Base-by-base conservation (phyloP, 2,888 invertebrate genomes). In the Torymus aiolomorphi region DNA sequence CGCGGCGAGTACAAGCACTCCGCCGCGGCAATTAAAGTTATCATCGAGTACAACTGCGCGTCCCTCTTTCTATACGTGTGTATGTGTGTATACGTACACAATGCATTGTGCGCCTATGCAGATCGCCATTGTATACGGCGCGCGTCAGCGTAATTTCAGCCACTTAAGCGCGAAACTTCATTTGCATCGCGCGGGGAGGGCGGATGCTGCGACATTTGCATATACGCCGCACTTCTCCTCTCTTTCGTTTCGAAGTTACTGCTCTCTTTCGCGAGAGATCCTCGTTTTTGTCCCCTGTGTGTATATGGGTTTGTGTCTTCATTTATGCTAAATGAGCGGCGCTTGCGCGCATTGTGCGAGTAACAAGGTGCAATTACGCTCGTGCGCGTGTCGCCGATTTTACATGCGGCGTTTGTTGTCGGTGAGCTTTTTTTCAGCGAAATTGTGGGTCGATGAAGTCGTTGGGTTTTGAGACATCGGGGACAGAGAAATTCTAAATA, bases 161-260 rank as follows among this genome's bases (percentile, higher is more conserved):
- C 72, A 78, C 63, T 76, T 81, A 76, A 67, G 57, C 78, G 81
- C 67, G 78, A 81, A 78, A 81, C 81, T 75, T 76, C 67, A 81
- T 81, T 81, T 78, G 78, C 78, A 81, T 81, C 52, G 61, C 63
- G 61, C 62, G 12, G 71, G 24, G 16, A 42, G 69, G 59, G 74
- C 69, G 71, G 69, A 79, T 65, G 75, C 71, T 52, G 65, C 31
- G 62, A 42, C 5, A 69, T 67, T 52, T 69, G 66, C 61, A 76
- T 76, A 61, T 51, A 54, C 14, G 10, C 18, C 49, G 2, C 18
- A n/a, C n/a, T n/a, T n/a, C n/a, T n/a, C n/a, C 12, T 18, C 31
- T 49, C 24, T 72, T n/a, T 77, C 54, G 66, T 66, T 54, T 13
- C 57, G 52, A 73, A 56, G 54, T 74, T 59, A 16, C 49, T 13